Conservation (phyloP, 2,797 vertebrate species). For the Liasis olivaceus region DNA sequence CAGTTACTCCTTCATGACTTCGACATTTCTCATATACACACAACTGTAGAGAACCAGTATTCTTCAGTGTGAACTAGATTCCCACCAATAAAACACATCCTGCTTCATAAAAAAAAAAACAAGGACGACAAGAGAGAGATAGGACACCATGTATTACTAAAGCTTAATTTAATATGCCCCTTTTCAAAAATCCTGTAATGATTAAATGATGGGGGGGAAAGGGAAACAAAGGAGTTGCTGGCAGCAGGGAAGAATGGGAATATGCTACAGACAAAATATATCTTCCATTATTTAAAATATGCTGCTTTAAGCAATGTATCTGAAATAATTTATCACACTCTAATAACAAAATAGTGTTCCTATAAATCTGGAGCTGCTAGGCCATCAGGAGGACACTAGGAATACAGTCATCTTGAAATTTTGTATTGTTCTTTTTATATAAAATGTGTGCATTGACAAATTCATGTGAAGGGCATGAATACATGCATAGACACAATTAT, state of each 20-base stretch:
- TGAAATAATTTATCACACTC: slow-evolving; percentile 56
- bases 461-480: slow-evolving; percentile 43
- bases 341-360: slow-evolving; percentile 55
- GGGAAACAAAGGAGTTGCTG: slow-evolving; percentile 49
- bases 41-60: neutral
- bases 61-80: neutral
- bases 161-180: slow-evolving; percentile 31
- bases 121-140: slow-evolving; percentile 4
- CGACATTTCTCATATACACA: neutral
- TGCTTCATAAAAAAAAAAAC: slow-evolving; percentile 6
- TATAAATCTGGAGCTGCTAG: slow-evolving; percentile 53
- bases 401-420: slow-evolving; percentile 44
- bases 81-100: neutral
- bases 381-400: slow-evolving; percentile 22
- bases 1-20: neutral
- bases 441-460: slow-evolving; percentile 58
- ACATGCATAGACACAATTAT: slow-evolving; percentile 43
- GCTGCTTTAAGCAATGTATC: slow-evolving; percentile 44
- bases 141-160: slow-evolving; percentile 13
- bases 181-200: slow-evolving; percentile 42
- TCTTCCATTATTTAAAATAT: slow-evolving; percentile 54
- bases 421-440: slow-evolving; percentile 54
- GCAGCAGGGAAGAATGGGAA: slow-evolving; percentile 51
- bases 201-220: slow-evolving; percentile 19
- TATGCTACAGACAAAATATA: slow-evolving; percentile 33